phyloP scores from a whole-genome alignment of 2,797 vertebrate genomes.

The Acrocephalus scirpaceus region DNA sequence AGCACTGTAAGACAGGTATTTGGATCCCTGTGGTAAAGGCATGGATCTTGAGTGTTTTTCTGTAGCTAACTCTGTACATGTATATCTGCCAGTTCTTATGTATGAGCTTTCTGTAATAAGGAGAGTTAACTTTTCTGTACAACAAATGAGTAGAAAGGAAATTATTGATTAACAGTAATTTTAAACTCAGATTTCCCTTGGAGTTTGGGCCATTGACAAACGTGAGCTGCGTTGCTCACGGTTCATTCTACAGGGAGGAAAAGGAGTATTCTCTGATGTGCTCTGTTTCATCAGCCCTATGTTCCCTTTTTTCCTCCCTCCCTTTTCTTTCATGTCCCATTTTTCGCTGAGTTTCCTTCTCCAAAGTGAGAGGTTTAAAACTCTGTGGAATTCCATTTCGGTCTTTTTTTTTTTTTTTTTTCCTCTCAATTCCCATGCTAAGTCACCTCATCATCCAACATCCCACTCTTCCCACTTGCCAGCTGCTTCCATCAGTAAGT shows the following conservation, averaged over 20 bases:
- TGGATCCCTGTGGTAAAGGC: not conserved
- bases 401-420: not conserved
- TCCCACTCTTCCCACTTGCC: slow-evolving; percentile 22
- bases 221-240: not conserved
- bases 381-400: not conserved
- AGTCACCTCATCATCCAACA: slow-evolving; percentile 13
- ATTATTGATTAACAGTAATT: not conserved
- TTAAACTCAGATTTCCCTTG: not conserved
- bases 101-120: not conserved
- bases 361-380: not conserved
- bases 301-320: not conserved
- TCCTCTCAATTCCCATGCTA: not conserved
- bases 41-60: not conserved
- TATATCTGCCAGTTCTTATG: not conserved
- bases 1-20: not conserved
- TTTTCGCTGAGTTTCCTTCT: not conserved
- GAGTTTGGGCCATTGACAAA: not conserved
- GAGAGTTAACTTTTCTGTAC: not conserved
- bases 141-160: not conserved
- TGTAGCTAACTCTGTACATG: not conserved
- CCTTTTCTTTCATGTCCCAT: not conserved
- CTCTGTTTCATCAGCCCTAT: not conserved
- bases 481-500: slow-evolving; percentile 33
- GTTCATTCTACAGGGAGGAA: not conserved
- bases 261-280: not conserved